Evolutionary conservation across 2,888 invertebrate genomes (phyloP).

Genomic region (Herminia tarsipennalis): DNA sequence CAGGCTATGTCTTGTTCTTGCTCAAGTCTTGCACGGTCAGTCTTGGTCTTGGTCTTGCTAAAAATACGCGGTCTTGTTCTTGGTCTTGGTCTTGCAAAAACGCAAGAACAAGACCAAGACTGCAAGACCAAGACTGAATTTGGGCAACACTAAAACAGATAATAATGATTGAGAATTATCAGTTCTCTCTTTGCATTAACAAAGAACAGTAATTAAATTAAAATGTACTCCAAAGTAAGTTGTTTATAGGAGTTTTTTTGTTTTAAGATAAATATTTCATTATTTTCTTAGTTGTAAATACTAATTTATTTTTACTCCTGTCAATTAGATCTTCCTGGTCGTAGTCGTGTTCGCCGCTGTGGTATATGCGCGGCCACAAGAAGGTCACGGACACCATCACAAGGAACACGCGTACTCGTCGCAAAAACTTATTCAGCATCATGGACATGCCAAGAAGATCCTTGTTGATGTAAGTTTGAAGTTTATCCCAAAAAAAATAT

Average conservation of each 20-base stretch:
- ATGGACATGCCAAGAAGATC: constrained; percentile 47
- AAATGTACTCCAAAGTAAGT: constrained; percentile 24
- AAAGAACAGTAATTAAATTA: not conserved
- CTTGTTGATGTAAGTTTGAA: constrained; percentile 6
- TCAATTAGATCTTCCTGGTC: constrained; percentile 40
- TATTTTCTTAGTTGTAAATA: too few species aligned
- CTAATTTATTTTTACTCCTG: not conserved
- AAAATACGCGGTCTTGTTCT: too few species aligned
- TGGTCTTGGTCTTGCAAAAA: too few species aligned
- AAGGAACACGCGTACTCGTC: constrained; percentile 51
- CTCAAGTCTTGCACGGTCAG: too few species aligned
- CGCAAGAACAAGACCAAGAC: too few species aligned
- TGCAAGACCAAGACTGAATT: too few species aligned
- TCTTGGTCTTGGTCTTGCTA: too few species aligned
- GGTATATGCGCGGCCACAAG: constrained; percentile 42
- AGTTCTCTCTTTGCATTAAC: constrained; percentile 3
- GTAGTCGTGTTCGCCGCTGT: constrained; percentile 35
- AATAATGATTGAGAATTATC: not conserved
- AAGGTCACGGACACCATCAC: constrained; percentile 37
- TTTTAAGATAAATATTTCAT: not conserved
- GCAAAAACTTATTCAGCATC: constrained; percentile 54
- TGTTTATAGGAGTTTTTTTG: not conserved
- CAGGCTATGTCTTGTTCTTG: too few species aligned
- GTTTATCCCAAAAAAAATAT: too few species aligned
- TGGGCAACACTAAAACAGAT: too few species aligned